Evolutionary conservation across 2,888 invertebrate genomes (phyloP).

Genomic region (Rhamnusium bicolor): DNA sequence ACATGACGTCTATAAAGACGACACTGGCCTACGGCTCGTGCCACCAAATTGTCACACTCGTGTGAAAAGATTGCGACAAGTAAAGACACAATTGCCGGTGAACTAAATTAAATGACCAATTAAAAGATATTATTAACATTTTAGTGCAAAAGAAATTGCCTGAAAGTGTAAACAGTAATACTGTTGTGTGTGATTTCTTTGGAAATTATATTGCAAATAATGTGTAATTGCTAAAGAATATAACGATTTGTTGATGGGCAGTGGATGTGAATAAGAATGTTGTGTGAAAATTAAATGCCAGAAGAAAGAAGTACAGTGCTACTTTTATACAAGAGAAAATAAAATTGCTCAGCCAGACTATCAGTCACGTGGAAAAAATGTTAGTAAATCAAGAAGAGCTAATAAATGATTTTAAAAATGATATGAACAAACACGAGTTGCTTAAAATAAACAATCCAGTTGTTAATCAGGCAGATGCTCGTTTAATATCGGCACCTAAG

Average conservation of each 20-base stretch:
- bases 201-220: not conserved
- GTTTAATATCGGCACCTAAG: not conserved
- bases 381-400: not conserved
- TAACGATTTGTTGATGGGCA: not conserved
- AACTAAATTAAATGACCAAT: not conserved
- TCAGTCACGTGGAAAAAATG: not conserved
- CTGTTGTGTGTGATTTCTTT: not conserved
- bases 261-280: not conserved
- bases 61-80: not conserved
- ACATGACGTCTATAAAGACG: too few relatives aligned
- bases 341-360: not conserved
- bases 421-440: not conserved
- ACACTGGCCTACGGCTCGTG: too few relatives aligned
- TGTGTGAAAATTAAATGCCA: not conserved
- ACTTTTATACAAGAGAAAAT: not conserved
- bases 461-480: not conserved
- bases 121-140: too few relatives aligned
- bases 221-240: not conserved
- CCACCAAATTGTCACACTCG: too few relatives aligned
- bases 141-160: too few relatives aligned
- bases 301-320: not conserved
- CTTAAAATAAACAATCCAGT: not conserved
- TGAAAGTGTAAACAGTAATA: too few relatives aligned
- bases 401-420: not conserved
- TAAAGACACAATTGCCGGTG: not conserved